A percentile compares a stretch with the other conserved stretches of the same genome.
Evolutionary conservation across 2,113 vertebrate species (phyloP).

Genomic region (Crotalus horridus): DNA sequence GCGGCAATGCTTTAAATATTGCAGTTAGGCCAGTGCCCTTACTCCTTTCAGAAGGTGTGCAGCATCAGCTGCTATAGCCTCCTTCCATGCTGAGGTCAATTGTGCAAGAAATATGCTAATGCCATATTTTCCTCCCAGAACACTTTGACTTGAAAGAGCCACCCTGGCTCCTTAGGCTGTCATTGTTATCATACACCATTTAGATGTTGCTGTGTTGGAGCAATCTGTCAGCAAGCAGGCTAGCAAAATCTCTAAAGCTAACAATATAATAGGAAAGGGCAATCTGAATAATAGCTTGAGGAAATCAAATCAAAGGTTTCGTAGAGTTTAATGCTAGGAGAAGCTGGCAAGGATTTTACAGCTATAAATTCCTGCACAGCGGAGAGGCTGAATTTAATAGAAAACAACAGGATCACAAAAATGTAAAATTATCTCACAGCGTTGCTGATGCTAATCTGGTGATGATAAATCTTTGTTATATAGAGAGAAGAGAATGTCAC

Average conservation of each 20-base stretch:
- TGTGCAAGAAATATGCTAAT: not conserved
- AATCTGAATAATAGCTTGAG: conserved; percentile 2
- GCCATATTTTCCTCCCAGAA: not conserved
- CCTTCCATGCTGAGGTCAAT: not conserved
- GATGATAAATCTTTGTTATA: not conserved
- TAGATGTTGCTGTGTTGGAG: conserved; percentile 4
- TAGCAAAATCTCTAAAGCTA: not conserved
- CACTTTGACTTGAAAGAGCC: fast-evolving
- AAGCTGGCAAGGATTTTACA: not conserved
- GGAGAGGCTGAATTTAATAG: not conserved
- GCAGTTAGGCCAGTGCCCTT: not conserved
- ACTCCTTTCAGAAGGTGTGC: not conserved
- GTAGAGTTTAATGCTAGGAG: not conserved
- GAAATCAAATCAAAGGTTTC: conserved; percentile 9
- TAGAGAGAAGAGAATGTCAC: not conserved
- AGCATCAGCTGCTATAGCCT: not conserved
- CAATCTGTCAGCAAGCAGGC: conserved; percentile 12
- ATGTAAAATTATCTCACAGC: not conserved
- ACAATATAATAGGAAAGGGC: not conserved
- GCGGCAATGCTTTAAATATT: not conserved
- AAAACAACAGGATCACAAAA: not conserved
- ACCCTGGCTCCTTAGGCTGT: not conserved
- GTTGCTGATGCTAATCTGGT: not conserved
- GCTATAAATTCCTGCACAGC: not conserved
- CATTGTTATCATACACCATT: fast-evolving